Base-by-base conservation (phyloP, 2,888 invertebrate species). In the Listrodromus nycthemerus region DNA sequence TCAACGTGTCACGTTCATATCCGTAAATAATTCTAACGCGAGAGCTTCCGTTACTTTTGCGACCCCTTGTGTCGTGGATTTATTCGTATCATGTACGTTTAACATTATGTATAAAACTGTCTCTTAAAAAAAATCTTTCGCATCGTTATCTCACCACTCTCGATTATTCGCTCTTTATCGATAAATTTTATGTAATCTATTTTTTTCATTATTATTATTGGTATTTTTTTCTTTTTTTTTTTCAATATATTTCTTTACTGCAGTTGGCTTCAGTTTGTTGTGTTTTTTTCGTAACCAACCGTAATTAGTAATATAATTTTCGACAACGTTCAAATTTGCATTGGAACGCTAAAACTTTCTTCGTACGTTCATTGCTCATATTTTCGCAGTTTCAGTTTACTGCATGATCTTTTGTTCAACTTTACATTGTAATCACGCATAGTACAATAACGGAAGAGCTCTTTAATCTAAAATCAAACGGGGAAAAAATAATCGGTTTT, bases 101-200 rank as follows among this genome's bases (percentile, higher is more conserved):
- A 87, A 87, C 86, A 84, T 84, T 77, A 83, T 79, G 83, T 86
- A 85, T 86, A 84, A 87, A 87, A 87, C 77, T 85, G 83, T 82
- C 77, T 82, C 82, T 76, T 79, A 82, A 82, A 82, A 85, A 85
- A 86, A 83, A 85, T 84, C 82, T 33, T 66, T 77, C 79, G 58
- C 55, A 37, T 71, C 21, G 48, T 74, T 73, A 74, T 66, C 65
- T 66, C 65, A 65, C 52, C 69, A 63, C 65, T 63, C 55, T 70
- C 48, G 58, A 52, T 69, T 66, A 73, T 66, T 75, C 63, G 45
- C 61, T 69, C 48, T 55, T 84, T 84, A 78, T 77, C 61, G 79
- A 66, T 86, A 86, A 79, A 76, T 61, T 65, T 80, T 58, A 61
- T 65, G 37, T 65, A 2, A 30, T 70, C 50, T 66, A 61, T 13